Conservation (phyloP, 2,888 invertebrate genomes). For the Chloroclystis v-ata region DNA sequence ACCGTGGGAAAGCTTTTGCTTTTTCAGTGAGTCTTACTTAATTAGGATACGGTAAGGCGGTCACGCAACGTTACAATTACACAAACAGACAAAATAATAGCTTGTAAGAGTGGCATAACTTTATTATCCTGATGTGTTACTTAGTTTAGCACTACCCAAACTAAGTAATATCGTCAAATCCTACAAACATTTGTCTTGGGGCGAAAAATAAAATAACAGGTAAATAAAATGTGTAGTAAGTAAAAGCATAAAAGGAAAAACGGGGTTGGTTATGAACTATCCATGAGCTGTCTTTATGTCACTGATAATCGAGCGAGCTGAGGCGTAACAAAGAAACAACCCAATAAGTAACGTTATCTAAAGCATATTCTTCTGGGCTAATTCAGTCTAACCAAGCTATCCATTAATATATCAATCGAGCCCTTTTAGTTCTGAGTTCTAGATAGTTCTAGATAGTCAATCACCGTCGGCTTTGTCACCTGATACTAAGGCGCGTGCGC, state of each 20-base stretch:
- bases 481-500: constrained; percentile 58
- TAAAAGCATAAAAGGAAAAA: too few species aligned
- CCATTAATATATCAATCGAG: constrained; percentile 17
- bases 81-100: neutral
- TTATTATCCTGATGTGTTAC: too few species aligned
- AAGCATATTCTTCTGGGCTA: constrained; percentile 10
- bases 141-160: too few species aligned
- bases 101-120: too few species aligned
- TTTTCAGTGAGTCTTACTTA: constrained; percentile 43
- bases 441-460: constrained; percentile 36
- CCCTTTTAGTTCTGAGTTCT: constrained; percentile 11
- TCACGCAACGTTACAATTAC: constrained; percentile 7
- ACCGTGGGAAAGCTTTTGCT: constrained; percentile 63
- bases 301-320: neutral
- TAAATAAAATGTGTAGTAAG: too few species aligned
- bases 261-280: neutral
- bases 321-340: constrained; percentile 2
- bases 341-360: neutral
- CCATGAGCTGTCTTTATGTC: too few species aligned
- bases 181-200: too few species aligned
- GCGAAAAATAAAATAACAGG: too few species aligned
- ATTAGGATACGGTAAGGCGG: constrained; percentile 39
- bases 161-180: too few species aligned
- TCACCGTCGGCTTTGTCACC: constrained; percentile 53
- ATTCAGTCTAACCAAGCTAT: constrained; percentile 10